Evolutionary conservation across 64 coral and sea anemone genomes (phyloP), one percentile per base, ranked within the genome.

Genomic region (Porites australiensis): DNA sequence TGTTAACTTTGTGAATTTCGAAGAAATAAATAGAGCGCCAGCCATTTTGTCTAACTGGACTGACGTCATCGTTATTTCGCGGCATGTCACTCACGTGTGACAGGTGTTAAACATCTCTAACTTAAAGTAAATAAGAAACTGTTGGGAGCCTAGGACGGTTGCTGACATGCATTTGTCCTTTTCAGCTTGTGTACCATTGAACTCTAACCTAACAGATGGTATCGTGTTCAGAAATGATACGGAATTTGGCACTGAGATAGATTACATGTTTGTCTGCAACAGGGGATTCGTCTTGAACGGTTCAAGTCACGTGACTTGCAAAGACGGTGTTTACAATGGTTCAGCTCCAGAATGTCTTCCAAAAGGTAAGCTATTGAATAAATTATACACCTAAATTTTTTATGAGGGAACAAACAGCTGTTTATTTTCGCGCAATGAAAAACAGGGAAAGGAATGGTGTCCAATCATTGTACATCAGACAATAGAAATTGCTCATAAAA

Each of bases 271-370:
- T 74, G 58, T 43, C 12, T 92, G 90, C 70, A 54, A 49, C 55
- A 22, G 59, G 16, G 90, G 69, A 3, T 92, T 82, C 44, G 46
- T 59, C 11, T 65, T 92, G 13, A 59, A 92, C 47, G 90, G 90
- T 21, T 84, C 79, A 9, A 74, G 37, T 63, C 47, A 70, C 21
- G 51, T 92, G 68, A 47, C 54, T 3, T 92, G 90, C 19, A 44
- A 76, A 68, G 90, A 85, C 67, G 90, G 90, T 14, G 70, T 74
- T 16, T 92, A 82, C n/a, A 86, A 67, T 74, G 90, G 90, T 1
- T 53, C 67, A 43, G 58, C 72, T 13, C 90, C 90, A 70, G 86
- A 83, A 7, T 91, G 89, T 50, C 18, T 61, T 14, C 79, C 79
- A 43, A 50, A 85, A 76, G 79, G 90, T 92, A 21, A 57, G 12